Conservation (phyloP, 2,797 vertebrate genomes). For the Gephyroberyx darwinii region DNA sequence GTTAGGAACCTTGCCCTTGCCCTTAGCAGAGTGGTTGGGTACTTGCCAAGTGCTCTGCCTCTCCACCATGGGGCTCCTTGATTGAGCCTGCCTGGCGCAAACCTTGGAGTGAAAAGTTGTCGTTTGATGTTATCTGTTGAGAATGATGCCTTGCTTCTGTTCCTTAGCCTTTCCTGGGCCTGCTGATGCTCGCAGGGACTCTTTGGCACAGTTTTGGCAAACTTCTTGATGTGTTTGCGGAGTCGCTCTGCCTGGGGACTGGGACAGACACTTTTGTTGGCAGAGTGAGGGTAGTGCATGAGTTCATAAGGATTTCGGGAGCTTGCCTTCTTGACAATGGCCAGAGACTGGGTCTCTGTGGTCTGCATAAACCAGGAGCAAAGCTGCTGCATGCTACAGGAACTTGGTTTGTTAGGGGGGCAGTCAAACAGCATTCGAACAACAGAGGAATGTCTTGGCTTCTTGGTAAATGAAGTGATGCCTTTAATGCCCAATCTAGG, state of each 20-base stretch:
- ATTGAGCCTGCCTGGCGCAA: conserved; percentile 10
- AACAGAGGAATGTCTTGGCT: conserved; percentile 79
- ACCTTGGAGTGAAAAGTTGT: conserved; percentile 56
- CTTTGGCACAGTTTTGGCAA: conserved; percentile 92
- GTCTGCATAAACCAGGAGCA: conserved; percentile 98
- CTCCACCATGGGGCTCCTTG: conserved; percentile 33
- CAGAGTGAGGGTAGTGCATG: conserved; percentile 86
- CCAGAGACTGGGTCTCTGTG: conserved; percentile 95
- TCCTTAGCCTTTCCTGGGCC: conserved; percentile 81
- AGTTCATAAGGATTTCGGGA: conserved; percentile 89
- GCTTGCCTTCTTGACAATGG: conserved; percentile 92
- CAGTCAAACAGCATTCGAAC: conserved; percentile 93
- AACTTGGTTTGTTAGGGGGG: conserved; percentile 73
- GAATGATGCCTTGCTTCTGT: conserved; percentile 68
- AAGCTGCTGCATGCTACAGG: conserved; percentile 90
- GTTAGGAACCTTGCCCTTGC: conserved; percentile 75
- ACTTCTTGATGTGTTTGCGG: conserved; percentile 95
- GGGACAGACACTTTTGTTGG: conserved; percentile 80
- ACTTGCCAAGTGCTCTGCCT: conserved; percentile 54
- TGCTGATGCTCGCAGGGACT: conserved; percentile 86
- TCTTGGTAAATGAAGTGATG: conserved; percentile 67
- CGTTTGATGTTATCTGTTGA: conserved; percentile 69
- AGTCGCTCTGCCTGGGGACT: conserved; percentile 88
- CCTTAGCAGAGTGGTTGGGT: conserved; percentile 67
- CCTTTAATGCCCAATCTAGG: conserved; percentile 55